Base-by-base conservation (phyloP, 2,113 vertebrate species). In the Hemibagrus wyckioides region DNA sequence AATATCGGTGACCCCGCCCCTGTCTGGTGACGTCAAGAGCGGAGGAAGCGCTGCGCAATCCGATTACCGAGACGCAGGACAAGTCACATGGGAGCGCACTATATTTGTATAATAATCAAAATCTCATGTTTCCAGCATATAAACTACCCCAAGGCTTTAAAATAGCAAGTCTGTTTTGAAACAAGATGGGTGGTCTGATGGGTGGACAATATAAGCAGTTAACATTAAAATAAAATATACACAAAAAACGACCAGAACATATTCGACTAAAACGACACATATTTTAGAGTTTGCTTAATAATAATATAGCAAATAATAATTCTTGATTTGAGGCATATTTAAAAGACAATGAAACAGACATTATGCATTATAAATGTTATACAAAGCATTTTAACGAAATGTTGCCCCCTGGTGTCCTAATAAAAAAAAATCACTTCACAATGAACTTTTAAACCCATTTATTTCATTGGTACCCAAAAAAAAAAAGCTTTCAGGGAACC, bases 21-120 rank as follows among this genome's bases (percentile, higher is more conserved):
- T 86, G 39, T 75, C 6, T 54, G 41, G 69, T 71, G 82, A 85
- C 36, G 67, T 85, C 80, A 86, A 23, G 30, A 52, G 69, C 67
- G 11, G 57, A 65, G 39, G 36, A 2, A 13, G 36, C 8, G 6
- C n/a, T 52, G 39, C 1, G 28, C 30, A 80, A 83, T 83, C 36
- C 30, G 41, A 65, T 83, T 83, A 83, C 23, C 11, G 87, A 50
- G 76, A 80, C 28, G 59, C 39, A 36, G 61, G 21, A 79, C 57
- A 15, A 65, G 17, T 13, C 44, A 41, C 54, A 14, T 6, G 2
- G 44, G 36, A 30, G 59, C 14, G 54, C 50, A 9, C 11, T 63
- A 6, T 1, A 28, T 61, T 21, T 25, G 19, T 39, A 54, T 19
- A 15, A 13, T 25, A 39, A 14, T 41, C 8, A 56, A 33, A 79